phyloP scores from a whole-genome alignment of 35 echinoderm and acorn worm species.

The Apostichopus californicus region DNA sequence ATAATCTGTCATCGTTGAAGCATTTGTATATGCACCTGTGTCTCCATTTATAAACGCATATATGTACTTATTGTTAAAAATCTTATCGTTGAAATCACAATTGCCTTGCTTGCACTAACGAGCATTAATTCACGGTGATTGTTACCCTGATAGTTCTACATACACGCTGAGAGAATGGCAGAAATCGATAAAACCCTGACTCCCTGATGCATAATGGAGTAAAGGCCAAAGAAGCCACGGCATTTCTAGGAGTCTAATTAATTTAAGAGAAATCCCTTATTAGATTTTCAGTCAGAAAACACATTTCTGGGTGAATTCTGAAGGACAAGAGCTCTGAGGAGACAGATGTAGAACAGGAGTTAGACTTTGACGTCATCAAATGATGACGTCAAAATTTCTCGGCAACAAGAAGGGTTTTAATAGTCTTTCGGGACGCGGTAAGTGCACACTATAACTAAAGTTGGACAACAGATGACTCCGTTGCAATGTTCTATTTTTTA shows the following conservation, averaged over 20 bases:
- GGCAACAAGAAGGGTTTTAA: background rate
- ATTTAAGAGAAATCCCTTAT: background rate
- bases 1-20: too few relatives aligned
- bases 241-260: conserved; percentile 1
- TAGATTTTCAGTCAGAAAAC: conserved; percentile 15
- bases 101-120: background rate
- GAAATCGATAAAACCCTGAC: background rate
- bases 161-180: background rate
- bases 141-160: background rate
- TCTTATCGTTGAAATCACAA: too few relatives aligned
- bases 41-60: too few relatives aligned
- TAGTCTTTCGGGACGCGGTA: too few relatives aligned
- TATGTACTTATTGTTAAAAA: too few relatives aligned
- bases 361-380: background rate
- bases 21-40: too few relatives aligned
- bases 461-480: too few relatives aligned
- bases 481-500: too few relatives aligned
- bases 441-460: too few relatives aligned
- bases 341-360: conserved; percentile 5
- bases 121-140: background rate
- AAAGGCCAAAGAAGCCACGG: background rate
- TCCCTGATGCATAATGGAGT: background rate
- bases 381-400: background rate
- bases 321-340: background rate
- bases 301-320: conserved; percentile 11